A percentile compares a stretch with the other conserved stretches of the same genome.
phyloP scores from a whole-genome alignment of 2,113 vertebrate genomes.

The Podarcis muralis region DNA sequence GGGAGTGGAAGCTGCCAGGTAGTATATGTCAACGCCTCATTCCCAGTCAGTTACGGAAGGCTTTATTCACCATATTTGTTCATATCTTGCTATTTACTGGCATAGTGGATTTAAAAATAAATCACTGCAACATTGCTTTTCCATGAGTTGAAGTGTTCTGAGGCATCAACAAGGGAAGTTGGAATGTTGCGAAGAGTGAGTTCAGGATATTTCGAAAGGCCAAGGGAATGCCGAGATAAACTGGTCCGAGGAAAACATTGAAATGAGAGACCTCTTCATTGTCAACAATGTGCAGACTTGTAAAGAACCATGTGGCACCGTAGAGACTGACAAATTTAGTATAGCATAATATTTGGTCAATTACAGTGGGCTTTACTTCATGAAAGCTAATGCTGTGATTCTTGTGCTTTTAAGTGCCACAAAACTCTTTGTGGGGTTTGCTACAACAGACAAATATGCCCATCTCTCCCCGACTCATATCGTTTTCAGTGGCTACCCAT shows the following conservation, averaged over 20 bases:
- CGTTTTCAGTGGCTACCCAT: background rate
- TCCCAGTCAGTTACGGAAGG: background rate
- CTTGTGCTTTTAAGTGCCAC: too few relatives aligned
- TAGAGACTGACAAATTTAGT: too few relatives aligned
- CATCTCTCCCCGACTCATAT: background rate
- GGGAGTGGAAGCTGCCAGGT: background rate
- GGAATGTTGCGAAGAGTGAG: background rate
- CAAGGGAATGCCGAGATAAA: background rate
- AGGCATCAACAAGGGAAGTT: background rate
- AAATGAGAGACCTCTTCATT: background rate
- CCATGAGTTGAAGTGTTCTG: background rate
- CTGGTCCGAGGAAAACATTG: background rate
- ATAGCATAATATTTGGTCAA: too few relatives aligned
- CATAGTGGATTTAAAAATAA: conserved; percentile 28
- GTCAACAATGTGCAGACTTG: background rate
- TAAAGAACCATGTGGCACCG: background rate
- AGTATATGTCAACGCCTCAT: background rate
- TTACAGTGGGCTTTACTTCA: too few relatives aligned
- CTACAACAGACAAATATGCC: too few relatives aligned
- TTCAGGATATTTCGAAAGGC: background rate
- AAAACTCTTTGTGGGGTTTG: too few relatives aligned
- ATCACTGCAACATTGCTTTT: background rate
- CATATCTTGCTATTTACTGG: background rate
- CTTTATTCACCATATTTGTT: conserved; percentile 12
- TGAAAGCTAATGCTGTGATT: too few relatives aligned